Percentiles rank a stretch among this genome's conserved stretches.
These are phyloP conservation scores for Clarias macrocephalus DNA, from an alignment of 2,113 vertebrate species.

Conservation along the genomic window DNA sequence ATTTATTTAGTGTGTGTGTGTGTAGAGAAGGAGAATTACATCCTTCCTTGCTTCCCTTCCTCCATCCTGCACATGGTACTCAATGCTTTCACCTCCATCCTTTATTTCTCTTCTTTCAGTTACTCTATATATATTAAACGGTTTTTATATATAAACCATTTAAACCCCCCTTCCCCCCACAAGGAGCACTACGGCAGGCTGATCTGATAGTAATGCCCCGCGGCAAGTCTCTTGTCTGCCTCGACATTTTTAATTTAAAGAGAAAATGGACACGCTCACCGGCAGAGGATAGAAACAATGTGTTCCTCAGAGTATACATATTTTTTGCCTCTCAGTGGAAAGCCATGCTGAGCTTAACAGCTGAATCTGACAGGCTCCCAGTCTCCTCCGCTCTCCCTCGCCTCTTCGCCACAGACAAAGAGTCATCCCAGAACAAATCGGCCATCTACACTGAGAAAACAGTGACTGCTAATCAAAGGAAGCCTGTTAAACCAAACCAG, in stretches of 20 bases:
- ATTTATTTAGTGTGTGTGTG: conserved; percentile 30
- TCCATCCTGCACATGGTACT: background rate
- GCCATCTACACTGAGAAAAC: conserved; percentile 20
- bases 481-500: conserved; percentile 32
- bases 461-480: conserved; percentile 34
- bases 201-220: conserved; percentile 35
- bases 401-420: conserved; percentile 4
- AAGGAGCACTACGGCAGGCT: background rate
- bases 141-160: too few relatives aligned
- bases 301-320: conserved; percentile 37
- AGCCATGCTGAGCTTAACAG: conserved; percentile 41
- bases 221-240: conserved; percentile 36
- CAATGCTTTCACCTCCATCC: background rate
- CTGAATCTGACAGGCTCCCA: conserved; percentile 39
- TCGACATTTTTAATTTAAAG: conserved; percentile 43
- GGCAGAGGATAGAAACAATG: conserved; percentile 49
- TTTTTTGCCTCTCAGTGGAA: conserved; percentile 40
- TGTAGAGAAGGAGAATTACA: background rate
- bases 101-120: conserved; percentile 28
- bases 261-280: conserved; percentile 40
- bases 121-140: background rate
- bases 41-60: background rate
- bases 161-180: background rate
- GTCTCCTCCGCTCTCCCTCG: conserved; percentile 28
- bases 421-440: conserved; percentile 33